These are phyloP conservation scores for Crocuta crocuta DNA, from an alignment of 2,113 vertebrate genomes.

Conservation along the genomic window DNA sequence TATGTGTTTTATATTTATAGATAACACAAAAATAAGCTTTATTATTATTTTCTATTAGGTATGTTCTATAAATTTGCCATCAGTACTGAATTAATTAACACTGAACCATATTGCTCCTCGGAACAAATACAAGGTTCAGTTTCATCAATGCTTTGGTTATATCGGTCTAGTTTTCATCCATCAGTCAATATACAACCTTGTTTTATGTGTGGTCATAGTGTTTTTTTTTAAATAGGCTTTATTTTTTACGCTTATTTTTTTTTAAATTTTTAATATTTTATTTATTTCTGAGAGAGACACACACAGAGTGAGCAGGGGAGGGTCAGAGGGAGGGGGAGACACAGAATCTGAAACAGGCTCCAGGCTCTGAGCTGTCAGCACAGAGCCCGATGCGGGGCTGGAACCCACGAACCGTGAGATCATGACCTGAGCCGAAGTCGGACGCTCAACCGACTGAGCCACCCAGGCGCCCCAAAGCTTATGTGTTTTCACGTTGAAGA, in stretches of 20 bases:
- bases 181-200: background rate
- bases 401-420: no score
- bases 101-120: background rate
- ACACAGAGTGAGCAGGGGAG: no score
- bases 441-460: no score
- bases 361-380: no score
- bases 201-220: background rate
- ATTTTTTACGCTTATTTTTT: background rate
- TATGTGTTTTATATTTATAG: background rate
- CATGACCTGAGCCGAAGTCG: no score
- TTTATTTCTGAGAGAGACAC: no score
- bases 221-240: background rate
- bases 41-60: background rate
- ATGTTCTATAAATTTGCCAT: background rate
- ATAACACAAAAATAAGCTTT: background rate
- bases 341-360: no score
- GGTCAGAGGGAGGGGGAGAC: no score
- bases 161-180: background rate
- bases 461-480: no score
- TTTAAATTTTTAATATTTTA: no score
- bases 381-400: no score
- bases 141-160: background rate
- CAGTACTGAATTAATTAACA: background rate
- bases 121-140: background rate
- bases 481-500: background rate